Percentiles rank a stretch among this genome's conserved stretches.
These are phyloP conservation scores for Ametastegia equiseti DNA, from an alignment of 2,888 invertebrate genomes.

Conservation along the genomic window DNA sequence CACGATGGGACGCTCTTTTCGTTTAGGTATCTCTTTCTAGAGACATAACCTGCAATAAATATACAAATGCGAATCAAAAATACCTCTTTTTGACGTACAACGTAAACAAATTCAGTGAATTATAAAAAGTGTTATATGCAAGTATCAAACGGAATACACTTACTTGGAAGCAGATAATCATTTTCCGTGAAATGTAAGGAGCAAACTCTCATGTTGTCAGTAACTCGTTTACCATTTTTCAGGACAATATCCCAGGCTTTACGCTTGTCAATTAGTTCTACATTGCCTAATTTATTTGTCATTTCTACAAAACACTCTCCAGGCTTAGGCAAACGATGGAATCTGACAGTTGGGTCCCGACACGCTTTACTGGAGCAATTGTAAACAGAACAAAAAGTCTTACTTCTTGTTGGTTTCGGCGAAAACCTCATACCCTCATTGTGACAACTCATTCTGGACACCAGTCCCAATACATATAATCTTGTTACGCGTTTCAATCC, in stretches of 20 bases:
- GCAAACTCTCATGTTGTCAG: slow-evolving; percentile 40
- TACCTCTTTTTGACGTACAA: too few relatives aligned
- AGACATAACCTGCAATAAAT: neutral
- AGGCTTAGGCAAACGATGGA: slow-evolving; percentile 48
- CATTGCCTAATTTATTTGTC: slow-evolving; percentile 14
- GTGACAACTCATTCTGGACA: neutral
- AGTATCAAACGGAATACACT: too few relatives aligned
- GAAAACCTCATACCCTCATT: slow-evolving; percentile 48
- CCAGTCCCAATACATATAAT: neutral
- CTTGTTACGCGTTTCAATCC: neutral
- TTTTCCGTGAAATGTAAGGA: slow-evolving; percentile 50
- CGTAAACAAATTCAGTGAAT: too few relatives aligned
- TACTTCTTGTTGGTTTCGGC: slow-evolving; percentile 22
- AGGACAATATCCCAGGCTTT: slow-evolving; percentile 41
- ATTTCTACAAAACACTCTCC: slow-evolving; percentile 32
- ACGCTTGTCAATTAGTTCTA: slow-evolving; percentile 35
- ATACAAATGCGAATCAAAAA: too few relatives aligned
- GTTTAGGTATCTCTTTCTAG: neutral
- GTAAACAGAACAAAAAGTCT: slow-evolving; percentile 44
- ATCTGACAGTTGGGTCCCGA: slow-evolving; percentile 29
- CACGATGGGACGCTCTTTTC: neutral
- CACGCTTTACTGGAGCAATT: slow-evolving; percentile 44
- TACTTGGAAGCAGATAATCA: slow-evolving; percentile 49
- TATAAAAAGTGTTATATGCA: too few relatives aligned
- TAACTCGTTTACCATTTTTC: slow-evolving; percentile 32